Conservation (phyloP, 2,113 vertebrate species). For the Chaetorhynchus papuensis region DNA sequence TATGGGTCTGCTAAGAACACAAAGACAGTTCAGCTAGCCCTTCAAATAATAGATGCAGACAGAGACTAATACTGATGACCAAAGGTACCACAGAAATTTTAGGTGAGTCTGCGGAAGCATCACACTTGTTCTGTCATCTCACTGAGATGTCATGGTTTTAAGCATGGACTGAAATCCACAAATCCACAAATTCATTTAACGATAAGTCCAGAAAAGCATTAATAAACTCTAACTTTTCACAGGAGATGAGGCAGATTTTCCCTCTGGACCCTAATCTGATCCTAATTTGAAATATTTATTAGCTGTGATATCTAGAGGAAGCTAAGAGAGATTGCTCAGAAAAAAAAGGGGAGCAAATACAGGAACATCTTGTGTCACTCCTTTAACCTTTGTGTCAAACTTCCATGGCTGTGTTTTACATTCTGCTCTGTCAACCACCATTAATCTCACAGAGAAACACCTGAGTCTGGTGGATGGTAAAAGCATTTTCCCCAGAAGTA, state of each 20-base stretch:
- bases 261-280: neutral
- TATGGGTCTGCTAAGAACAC: neutral
- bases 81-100: neutral
- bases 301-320: neutral
- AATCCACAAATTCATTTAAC: neutral
- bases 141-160: fast-evolving
- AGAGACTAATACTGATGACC: neutral
- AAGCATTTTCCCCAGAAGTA: neutral
- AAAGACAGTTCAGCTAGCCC: neutral
- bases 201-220: neutral
- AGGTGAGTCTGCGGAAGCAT: neutral
- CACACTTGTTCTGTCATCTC: neutral
- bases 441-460: neutral
- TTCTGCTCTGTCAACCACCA: neutral
- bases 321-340: neutral
- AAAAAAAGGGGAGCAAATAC: neutral
- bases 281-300: neutral
- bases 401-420: neutral
- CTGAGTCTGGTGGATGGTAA: neutral
- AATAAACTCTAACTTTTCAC: neutral
- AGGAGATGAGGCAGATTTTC: neutral
- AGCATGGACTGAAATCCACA: neutral
- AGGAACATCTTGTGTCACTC: neutral
- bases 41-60: neutral
- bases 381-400: neutral